phyloP scores from a whole-genome alignment of 1,140 invertebrate genomes.

The Neoseiulus cucumeris region DNA sequence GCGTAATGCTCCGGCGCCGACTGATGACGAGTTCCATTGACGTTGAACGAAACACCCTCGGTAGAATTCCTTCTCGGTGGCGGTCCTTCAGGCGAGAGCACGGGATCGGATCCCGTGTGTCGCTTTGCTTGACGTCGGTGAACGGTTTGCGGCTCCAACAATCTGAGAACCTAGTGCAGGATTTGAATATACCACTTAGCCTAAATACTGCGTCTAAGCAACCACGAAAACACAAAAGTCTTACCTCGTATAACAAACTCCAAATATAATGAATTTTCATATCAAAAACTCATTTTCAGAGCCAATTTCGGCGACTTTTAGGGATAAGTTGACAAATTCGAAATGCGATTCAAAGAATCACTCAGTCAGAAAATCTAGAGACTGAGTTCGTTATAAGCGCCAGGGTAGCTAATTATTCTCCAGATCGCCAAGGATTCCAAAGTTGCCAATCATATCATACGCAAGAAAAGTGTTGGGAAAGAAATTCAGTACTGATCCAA shows the following conservation, averaged over 20 bases:
- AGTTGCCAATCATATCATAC: too few relatives aligned
- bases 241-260: not conserved
- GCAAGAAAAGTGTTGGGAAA: too few relatives aligned
- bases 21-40: not conserved
- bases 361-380: too few relatives aligned
- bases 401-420: too few relatives aligned
- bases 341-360: not conserved
- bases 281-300: not conserved
- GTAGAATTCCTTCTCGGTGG: not conserved
- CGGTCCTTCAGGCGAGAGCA: not conserved
- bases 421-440: too few relatives aligned
- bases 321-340: not conserved
- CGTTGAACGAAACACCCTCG: not conserved
- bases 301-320: not conserved
- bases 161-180: not conserved
- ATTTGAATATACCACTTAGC: too few relatives aligned
- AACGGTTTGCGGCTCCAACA: conserved; percentile 1
- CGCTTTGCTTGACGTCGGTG: not conserved
- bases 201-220: not conserved
- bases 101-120: not conserved
- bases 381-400: too few relatives aligned
- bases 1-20: not conserved
- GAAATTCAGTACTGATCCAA: too few relatives aligned
- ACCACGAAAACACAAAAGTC: not conserved
- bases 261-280: not conserved